Percentiles rank a stretch among this genome's conserved stretches.
These are phyloP conservation scores for Apoderus coryli DNA, from an alignment of 2,888 invertebrate genomes.

Conservation along the genomic window DNA sequence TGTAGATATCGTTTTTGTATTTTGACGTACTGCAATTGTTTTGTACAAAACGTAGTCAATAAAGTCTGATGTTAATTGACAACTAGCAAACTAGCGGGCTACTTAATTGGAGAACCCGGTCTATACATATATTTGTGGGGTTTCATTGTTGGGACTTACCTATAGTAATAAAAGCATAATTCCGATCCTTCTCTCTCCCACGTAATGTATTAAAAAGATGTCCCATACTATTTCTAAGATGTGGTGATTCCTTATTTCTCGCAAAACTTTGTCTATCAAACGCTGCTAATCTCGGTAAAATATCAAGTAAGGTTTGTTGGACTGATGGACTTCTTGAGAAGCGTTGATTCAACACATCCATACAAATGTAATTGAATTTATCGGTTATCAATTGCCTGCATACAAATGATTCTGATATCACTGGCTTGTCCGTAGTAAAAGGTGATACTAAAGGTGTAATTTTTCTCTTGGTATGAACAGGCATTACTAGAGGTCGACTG, in stretches of 20 bases:
- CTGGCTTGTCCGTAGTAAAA: slow-evolving; percentile 39
- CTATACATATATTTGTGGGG: no score
- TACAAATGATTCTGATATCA: slow-evolving; percentile 72
- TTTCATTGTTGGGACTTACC: no score
- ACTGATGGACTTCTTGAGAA: slow-evolving; percentile 62
- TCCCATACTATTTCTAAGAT: slow-evolving; percentile 58
- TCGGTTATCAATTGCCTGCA: slow-evolving; percentile 71
- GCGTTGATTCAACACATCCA: slow-evolving; percentile 66
- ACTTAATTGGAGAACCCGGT: no score
- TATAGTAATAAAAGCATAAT: slow-evolving; percentile 77
- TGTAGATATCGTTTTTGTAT: no score
- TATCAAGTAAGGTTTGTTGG: slow-evolving; percentile 71
- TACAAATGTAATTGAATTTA: slow-evolving; percentile 67
- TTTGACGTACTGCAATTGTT: no score
- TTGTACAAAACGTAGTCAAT: no score
- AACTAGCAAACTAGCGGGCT: no score
- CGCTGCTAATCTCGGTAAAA: slow-evolving; percentile 87
- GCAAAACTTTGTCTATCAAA: slow-evolving; percentile 75
- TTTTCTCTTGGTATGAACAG: slow-evolving; percentile 34
- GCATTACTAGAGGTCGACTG: slow-evolving; percentile 25
- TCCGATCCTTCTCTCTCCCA: slow-evolving; percentile 71
- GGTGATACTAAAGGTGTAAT: slow-evolving; percentile 30
- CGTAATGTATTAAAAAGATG: slow-evolving; percentile 65
- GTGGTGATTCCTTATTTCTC: no score
- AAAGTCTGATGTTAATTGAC: no score